These are phyloP conservation scores for Lophius americanus DNA, from an alignment of 2,797 vertebrate genomes.

Conservation along the genomic window DNA sequence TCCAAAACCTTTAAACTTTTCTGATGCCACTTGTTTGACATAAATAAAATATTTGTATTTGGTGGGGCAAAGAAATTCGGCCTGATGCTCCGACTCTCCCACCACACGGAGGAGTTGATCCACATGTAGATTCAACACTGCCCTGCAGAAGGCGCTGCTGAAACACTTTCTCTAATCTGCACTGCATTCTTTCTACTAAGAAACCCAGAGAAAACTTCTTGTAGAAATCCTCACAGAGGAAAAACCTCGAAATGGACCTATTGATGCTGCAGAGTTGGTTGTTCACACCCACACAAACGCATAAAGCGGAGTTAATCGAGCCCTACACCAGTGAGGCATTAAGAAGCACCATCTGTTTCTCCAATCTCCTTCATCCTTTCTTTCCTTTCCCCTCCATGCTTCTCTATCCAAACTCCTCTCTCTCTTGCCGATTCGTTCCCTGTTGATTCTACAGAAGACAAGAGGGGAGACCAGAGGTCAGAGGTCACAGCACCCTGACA, in stretches of 20 bases:
- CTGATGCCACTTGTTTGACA: no score
- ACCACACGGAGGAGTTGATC: no score
- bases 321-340: conserved; percentile 23
- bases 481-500: conserved; percentile 23
- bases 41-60: no score
- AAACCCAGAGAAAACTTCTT: neutral
- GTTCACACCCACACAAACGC: conserved; percentile 18
- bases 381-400: neutral
- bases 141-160: no score
- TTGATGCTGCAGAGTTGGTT: conserved; percentile 9
- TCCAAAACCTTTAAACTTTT: no score
- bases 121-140: no score
- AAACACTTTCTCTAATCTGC: no score
- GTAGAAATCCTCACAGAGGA: neutral
- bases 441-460: neutral
- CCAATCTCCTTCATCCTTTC: neutral
- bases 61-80: no score
- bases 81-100: no score
- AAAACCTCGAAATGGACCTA: neutral
- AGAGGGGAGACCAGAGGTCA: neutral
- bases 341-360: conserved; percentile 46
- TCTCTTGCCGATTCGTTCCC: conserved; percentile 32
- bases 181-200: neutral
- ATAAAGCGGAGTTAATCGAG: conserved; percentile 10
- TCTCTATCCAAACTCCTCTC: neutral